Percentiles rank a stretch among this genome's conserved stretches.
These are phyloP conservation scores for Tautogolabrus adspersus DNA, from an alignment of 2,113 vertebrate species.

Conservation along the genomic window DNA sequence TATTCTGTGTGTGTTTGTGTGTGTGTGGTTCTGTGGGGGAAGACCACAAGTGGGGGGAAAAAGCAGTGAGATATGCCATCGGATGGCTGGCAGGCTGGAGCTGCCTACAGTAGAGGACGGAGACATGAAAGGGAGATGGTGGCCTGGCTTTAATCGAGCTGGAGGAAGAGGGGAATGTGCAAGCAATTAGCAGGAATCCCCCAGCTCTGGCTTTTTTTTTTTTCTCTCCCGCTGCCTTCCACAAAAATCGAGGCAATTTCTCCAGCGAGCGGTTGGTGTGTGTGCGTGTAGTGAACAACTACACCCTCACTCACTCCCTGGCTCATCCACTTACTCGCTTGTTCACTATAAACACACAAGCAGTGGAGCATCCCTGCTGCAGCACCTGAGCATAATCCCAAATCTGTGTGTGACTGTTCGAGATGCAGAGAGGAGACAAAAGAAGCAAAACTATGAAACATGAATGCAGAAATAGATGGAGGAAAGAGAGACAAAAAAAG, in stretches of 20 bases:
- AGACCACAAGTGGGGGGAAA: slow-evolving; percentile 31
- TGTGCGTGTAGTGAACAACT: slow-evolving; percentile 22
- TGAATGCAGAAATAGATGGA: slow-evolving; percentile 12
- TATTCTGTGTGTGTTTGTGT: slow-evolving; percentile 22
- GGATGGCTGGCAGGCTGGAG: slow-evolving; percentile 35
- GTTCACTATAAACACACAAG: slow-evolving; percentile 22
- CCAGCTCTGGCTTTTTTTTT: slow-evolving; percentile 19
- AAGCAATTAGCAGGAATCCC: slow-evolving; percentile 79
- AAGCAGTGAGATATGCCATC: slow-evolving; percentile 44
- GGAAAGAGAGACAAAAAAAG: neutral
- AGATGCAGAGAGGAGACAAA: neutral
- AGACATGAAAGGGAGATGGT: slow-evolving; percentile 67
- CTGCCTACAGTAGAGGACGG: slow-evolving; percentile 45
- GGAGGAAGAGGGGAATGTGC: slow-evolving; percentile 72
- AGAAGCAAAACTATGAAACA: slow-evolving; percentile 3
- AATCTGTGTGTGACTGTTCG: slow-evolving; percentile 33
- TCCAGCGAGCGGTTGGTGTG: slow-evolving; percentile 38
- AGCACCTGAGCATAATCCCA: slow-evolving; percentile 49
- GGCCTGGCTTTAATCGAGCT: slow-evolving; percentile 73
- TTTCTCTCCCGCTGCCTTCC: neutral
- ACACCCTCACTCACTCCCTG: slow-evolving; percentile 26
- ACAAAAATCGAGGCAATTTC: slow-evolving; percentile 68
- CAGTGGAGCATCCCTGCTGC: slow-evolving; percentile 31
- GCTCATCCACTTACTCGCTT: slow-evolving; percentile 26
- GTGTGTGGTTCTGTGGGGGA: slow-evolving; percentile 27